Percentiles rank a stretch among this genome's conserved stretches.
phyloP scores from a whole-genome alignment of 2,888 invertebrate genomes.

The Apantesis nais region DNA sequence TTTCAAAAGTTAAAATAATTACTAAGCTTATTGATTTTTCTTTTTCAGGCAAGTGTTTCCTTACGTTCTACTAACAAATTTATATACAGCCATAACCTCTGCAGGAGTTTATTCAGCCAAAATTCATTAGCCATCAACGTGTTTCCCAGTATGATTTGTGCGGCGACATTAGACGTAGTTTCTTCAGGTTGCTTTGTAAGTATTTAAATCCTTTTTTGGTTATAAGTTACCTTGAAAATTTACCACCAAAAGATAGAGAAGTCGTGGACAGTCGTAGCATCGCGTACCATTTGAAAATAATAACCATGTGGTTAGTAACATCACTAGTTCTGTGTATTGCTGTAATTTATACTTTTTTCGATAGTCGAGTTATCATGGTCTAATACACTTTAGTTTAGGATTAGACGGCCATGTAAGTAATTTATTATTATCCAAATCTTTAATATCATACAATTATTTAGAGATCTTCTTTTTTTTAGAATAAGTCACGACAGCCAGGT shows the following conservation, averaged over 20 bases:
- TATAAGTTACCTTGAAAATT: not conserved
- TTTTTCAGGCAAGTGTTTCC: slow-evolving; percentile 52
- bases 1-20: not conserved
- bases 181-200: slow-evolving; percentile 64
- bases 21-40: slow-evolving; percentile 8
- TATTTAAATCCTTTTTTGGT: slow-evolving; percentile 18
- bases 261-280: not conserved
- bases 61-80: slow-evolving; percentile 57
- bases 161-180: slow-evolving; percentile 57
- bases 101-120: slow-evolving; percentile 50
- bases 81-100: slow-evolving; percentile 57
- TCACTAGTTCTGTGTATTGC: not conserved
- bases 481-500: too few relatives aligned
- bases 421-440: not conserved
- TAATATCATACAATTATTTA: slow-evolving; percentile 32
- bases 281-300: not conserved
- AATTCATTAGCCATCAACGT: slow-evolving; percentile 46
- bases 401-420: not conserved
- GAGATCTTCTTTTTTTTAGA: slow-evolving; percentile 29
- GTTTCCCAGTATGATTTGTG: slow-evolving; percentile 61
- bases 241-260: not conserved
- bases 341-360: too few relatives aligned
- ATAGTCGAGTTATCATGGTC: too few relatives aligned
- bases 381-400: too few relatives aligned
- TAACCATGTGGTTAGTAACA: not conserved